A percentile compares a stretch with the other conserved stretches of the same genome.
Conservation (phyloP, 2,888 invertebrate genomes). For the Galerucella calmariensis region DNA sequence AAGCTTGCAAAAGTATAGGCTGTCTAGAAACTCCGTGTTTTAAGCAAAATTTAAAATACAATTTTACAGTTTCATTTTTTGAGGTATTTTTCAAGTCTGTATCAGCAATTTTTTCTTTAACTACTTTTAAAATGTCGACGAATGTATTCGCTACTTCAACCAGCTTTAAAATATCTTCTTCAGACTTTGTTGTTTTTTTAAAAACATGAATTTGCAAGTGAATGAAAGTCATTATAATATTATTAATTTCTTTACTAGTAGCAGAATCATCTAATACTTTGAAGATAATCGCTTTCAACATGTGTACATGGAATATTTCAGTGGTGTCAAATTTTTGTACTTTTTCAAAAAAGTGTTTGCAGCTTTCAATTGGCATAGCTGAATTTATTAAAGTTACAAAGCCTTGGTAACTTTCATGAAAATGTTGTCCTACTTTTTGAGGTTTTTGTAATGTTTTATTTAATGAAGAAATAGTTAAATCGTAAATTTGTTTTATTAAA, state of each 20-base stretch:
- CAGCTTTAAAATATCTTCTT: conserved; percentile 48
- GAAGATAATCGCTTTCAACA: conserved; percentile 69
- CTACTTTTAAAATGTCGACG: conserved; percentile 43
- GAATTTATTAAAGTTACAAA: conserved; percentile 70
- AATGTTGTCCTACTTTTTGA: conserved; percentile 75
- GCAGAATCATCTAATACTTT: conserved; percentile 64
- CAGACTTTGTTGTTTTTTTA: conserved; percentile 61
- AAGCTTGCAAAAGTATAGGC: conserved; percentile 60
- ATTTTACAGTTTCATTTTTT: conserved; percentile 69
- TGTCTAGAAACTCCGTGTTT: conserved; percentile 70
- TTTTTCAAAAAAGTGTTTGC: conserved; percentile 70
- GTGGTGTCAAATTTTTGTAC: conserved; percentile 72
- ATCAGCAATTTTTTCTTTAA: conserved; percentile 33
- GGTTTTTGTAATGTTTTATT: conserved; percentile 75
- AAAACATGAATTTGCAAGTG: conserved; percentile 67
- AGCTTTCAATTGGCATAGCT: conserved; percentile 71
- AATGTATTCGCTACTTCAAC: conserved; percentile 48
- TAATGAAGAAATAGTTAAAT: conserved; percentile 73
- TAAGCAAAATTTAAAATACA: conserved; percentile 73
- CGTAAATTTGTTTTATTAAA: conserved; percentile 68
- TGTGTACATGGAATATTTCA: conserved; percentile 70
- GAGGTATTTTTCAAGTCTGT: conserved; percentile 43
- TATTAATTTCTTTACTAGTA: conserved; percentile 65
- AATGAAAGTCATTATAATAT: conserved; percentile 69
- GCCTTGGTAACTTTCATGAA: conserved; percentile 71